Percentiles rank a stretch among this genome's conserved stretches.
These are phyloP conservation scores for Paralvinella palmiformis DNA, from an alignment of 1,140 invertebrate species.

Conservation along the genomic window DNA sequence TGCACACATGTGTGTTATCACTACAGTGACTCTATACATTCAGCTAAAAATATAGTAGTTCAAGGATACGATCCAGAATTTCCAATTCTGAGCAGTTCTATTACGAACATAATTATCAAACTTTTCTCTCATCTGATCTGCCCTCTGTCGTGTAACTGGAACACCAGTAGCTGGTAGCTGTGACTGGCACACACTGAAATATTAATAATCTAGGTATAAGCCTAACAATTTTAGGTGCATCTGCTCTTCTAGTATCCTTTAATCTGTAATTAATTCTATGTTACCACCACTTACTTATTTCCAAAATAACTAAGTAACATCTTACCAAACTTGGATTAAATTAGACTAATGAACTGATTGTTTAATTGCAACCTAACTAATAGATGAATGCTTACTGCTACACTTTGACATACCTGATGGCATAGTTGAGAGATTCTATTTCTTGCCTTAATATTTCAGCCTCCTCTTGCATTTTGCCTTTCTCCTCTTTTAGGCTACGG, in stretches of 20 bases:
- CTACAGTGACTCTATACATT: too few species aligned
- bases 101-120: slow-evolving; percentile 85
- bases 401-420: slow-evolving; percentile 67
- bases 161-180: slow-evolving; percentile 92
- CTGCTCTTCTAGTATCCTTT: too few species aligned
- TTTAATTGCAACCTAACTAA: too few species aligned
- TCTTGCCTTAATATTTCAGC: slow-evolving; percentile 75
- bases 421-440: slow-evolving; percentile 82
- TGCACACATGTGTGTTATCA: too few species aligned
- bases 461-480: slow-evolving; percentile 81
- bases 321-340: too few species aligned
- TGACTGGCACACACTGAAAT: slow-evolving; percentile 65
- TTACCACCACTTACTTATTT: too few species aligned
- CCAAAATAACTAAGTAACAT: too few species aligned
- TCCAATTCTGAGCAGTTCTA: slow-evolving; percentile 87
- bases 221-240: neutral
- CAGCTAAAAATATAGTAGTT: too few species aligned
- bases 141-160: slow-evolving; percentile 76
- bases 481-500: slow-evolving; percentile 76
- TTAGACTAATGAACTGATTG: too few species aligned
- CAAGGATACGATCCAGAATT: slow-evolving; percentile 92
- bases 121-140: slow-evolving; percentile 90
- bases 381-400: neutral
- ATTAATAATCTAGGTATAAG: neutral
- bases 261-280: too few species aligned